Evolutionary conservation across 2,888 invertebrate species (phyloP), one percentile per base, ranked within the genome.

Genomic region (Malachius bipustulatus): DNA sequence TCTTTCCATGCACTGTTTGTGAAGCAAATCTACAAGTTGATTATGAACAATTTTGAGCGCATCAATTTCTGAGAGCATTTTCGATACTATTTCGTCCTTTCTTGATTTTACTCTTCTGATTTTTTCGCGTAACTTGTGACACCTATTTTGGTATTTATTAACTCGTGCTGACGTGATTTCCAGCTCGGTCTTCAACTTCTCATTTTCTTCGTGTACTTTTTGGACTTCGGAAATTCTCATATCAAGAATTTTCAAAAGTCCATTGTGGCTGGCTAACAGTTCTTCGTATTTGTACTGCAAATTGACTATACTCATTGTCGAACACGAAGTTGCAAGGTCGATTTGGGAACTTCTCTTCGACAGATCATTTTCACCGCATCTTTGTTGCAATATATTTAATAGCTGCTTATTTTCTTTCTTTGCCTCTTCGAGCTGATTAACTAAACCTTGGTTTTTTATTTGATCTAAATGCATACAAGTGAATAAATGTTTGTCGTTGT

Each of bases 231-330:
- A 48, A 16, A 49, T 50, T 46, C 53, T 51, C 14, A 50, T 35
- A 29, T 57, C 55, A 4, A 60, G 33, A 9, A 58, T 41, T 47
- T 57, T 57, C 9, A 60, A 41, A 14, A 60, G 41, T 15, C 57
- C 56, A 35, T 56, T 51, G 29, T 60, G 51, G 37, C 49, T 59
- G 3, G 51, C 44, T 9, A 56, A 29, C 3, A 60, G 41, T 41
- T 60, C 60, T 44, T 60, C 60, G 37, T 59, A 57, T 39, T 70
- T 67, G 47, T 67, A 69, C 46, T 71, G 71, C 9, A 71, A 55
- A 47, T 69, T 66, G 4, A 69, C 65, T 43, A 70, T 64, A 51
- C 69, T 70, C 59, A 67, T 64, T 2, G 68, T 67, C 1, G 70
- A 69, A 61, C 66, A 66, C n/a, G 69, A 62, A 24, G 64, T 59